Conservation (phyloP, 2,797 vertebrate species). For the Liasis olivaceus region DNA sequence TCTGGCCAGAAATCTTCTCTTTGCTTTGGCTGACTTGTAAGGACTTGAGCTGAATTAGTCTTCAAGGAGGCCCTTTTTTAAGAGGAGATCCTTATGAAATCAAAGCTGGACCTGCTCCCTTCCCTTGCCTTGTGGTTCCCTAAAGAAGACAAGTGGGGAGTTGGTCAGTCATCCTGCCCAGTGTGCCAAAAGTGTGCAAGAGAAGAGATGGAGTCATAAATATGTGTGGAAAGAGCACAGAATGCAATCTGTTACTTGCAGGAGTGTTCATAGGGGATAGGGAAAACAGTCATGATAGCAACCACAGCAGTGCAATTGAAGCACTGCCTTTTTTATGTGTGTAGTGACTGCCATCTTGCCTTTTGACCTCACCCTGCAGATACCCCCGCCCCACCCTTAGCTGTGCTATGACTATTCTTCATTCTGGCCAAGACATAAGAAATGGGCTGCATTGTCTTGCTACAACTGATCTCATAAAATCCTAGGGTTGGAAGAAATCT, state of each 20-base stretch:
- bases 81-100: not conserved
- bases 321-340: not conserved
- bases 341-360: not conserved
- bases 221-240: not conserved
- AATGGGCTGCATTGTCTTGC: no score
- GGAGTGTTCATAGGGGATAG: not conserved
- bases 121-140: not conserved
- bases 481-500: no score
- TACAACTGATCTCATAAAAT: no score
- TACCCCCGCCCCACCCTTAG: not conserved
- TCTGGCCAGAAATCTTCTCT: not conserved
- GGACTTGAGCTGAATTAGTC: not conserved
- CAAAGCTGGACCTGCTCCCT: no score
- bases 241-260: not conserved
- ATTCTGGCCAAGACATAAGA: not conserved
- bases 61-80: not conserved
- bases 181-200: not conserved
- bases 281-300: not conserved
- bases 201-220: not conserved
- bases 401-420: not conserved
- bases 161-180: not conserved
- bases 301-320: not conserved
- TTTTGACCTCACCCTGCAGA: not conserved
- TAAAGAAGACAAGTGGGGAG: no score
- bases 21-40: not conserved